Conservation (phyloP, 2,797 vertebrate species). For the Garrulus glandarius region DNA sequence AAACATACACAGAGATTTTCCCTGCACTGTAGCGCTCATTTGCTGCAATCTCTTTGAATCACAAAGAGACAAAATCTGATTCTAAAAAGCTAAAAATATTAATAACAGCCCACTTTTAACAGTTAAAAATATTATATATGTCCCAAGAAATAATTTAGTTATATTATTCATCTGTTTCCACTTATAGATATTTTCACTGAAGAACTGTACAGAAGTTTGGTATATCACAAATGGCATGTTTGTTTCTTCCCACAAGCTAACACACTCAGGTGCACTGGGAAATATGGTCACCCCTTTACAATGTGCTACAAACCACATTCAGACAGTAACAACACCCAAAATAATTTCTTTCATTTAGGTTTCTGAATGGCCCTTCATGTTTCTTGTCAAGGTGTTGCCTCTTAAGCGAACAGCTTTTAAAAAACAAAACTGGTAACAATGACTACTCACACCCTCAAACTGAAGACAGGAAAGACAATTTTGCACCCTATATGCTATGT, state of each 20-base stretch:
- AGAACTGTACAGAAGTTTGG: accelerated
- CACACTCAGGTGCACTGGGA: accelerated
- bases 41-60: not conserved
- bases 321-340: not conserved
- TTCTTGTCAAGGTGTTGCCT: not conserved
- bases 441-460: not conserved
- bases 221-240: not conserved
- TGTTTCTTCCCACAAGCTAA: not conserved
- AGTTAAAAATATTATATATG: accelerated
- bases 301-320: not conserved
- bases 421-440: not conserved
- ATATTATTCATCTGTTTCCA: not conserved
- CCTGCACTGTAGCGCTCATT: not conserved
- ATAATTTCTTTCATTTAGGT: not conserved
- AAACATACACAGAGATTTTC: not conserved
- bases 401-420: not conserved
- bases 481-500: not conserved
- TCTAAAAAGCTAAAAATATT: not conserved
- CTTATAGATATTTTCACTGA: not conserved
- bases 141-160: not conserved
- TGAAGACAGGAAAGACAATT: not conserved
- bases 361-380: not conserved
- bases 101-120: not conserved
- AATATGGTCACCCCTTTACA: not conserved
- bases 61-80: not conserved